Evolutionary conservation across 2,113 vertebrate species (phyloP), one percentile per base, ranked within the genome.

Genomic region (Parus major): DNA sequence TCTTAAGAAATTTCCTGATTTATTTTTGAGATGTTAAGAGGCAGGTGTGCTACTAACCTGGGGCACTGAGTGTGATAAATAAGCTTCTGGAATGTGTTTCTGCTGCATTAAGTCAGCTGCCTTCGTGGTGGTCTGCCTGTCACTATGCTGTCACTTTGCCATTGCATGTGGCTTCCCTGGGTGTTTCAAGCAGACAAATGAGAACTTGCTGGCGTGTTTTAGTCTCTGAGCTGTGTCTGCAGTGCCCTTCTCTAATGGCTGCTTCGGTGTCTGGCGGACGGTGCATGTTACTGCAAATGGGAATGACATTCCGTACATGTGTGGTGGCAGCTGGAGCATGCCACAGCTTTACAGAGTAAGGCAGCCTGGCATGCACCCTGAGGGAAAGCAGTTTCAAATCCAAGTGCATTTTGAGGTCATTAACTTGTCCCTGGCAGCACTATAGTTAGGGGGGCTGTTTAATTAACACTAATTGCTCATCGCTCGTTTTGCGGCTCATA

Each of bases 401-500:
- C 78, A 83, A 96, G 90, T 93, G 81, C 50, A 2, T 94, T 97
- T 78, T 83, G 79, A 96, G 97, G 97, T 97, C 95, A 87, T 95
- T 90, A 82, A 56, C 3, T 8, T 95, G 80, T 97, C 94, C 75
- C 78, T 59, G 52, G 47, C 76, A 92, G 89, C 11, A 5, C 79
- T 86, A 18, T 78, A 83, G 91, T 92, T 95, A 96, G 79, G 88
- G 53, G 61, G 50, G 68, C 55, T 64, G 39, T 96, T 97, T 98
- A 98, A 97, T 97, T 97, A 94, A 88, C 73, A 60, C 83, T 97
- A 97, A 93, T 97, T 97, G 84, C 90, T 95, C 63, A 63, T 81
- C 36, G 36, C 65, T 95, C n/a, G 21, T 97, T 89, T 86, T 95
- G 71, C 91, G 88, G 79, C 80, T 97, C 19, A 1, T 42, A 57